Percentiles rank a stretch among this genome's conserved stretches.
Evolutionary conservation across 2,888 invertebrate species (phyloP).

Genomic region (Flexamia atlantica): DNA sequence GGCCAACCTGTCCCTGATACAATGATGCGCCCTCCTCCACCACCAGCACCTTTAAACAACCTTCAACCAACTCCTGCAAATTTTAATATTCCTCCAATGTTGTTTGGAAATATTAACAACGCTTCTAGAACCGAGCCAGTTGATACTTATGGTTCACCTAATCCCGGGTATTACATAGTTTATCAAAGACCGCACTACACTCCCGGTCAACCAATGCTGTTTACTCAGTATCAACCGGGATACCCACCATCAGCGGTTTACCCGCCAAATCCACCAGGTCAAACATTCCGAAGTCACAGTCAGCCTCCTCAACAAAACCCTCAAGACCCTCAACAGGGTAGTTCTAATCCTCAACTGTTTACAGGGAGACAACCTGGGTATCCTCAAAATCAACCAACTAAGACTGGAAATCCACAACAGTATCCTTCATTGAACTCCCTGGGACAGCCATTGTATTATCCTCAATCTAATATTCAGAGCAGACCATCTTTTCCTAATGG

Average conservation of each 20-base stretch:
- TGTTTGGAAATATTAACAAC: conserved; percentile 40
- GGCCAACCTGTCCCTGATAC: conserved; percentile 49
- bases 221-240: conserved; percentile 21
- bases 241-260: conserved; percentile 2
- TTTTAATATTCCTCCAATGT: conserved; percentile 51
- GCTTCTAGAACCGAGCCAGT: conserved; percentile 19
- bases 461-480: conserved; percentile 6
- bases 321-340: conserved; percentile 8
- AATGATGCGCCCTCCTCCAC: conserved; percentile 7
- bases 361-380: conserved; percentile 29
- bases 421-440: conserved; percentile 22
- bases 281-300: not conserved
- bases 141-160: conserved; percentile 32
- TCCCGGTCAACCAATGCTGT: not conserved
- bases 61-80: conserved; percentile 34
- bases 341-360: conserved; percentile 18
- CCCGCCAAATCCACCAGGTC: not conserved
- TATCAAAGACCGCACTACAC: conserved; percentile 16
- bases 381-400: not conserved
- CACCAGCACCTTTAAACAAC: not conserved
- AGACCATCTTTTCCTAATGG: not conserved
- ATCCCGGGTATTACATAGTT: conserved; percentile 57
- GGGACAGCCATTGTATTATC: not conserved
- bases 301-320: conserved; percentile 2
- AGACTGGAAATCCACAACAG: not conserved